Base-by-base conservation (phyloP, 2,797 vertebrate species). In the Dendrocincla fuliginosa region DNA sequence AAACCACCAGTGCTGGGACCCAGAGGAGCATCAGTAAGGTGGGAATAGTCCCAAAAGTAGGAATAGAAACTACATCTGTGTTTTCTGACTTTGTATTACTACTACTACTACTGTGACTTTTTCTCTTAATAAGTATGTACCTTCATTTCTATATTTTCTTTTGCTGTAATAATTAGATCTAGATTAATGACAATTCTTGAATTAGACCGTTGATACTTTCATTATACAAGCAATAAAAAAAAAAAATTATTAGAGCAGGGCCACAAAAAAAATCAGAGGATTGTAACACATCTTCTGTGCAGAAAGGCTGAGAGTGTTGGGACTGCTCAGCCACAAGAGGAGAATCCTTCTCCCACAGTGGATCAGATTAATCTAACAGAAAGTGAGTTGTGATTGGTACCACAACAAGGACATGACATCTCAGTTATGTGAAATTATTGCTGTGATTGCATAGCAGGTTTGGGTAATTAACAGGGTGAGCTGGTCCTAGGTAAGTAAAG, bases 51-150 rank as follows among this genome's bases (percentile, higher is more conserved):
- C 16, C 7, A 39, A 19, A 57, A 53, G 4, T 1, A 82, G 32
- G 4, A 83, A 13, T 8, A 61, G 2, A 52, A 67, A 23, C 15
- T 25, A 28, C 7, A 14, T 1, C 0, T 3, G 10, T 3, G 9
- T 30, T 4, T 17, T 17, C 44, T 42, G 47, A 39, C 68, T 87
- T 85, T 11, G 11, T 32, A 10, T 33, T n/a, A n/a, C n/a, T 42
- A 15, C 47, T 47, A 8, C 46, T 75, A 15, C n/a, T 52, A 17
- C 17, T 52, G 27, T 28, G 15, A 52, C 1, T 12, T 70, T 74
- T 80, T 19, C 18, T 42, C 5, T 33, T 61, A 30, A 32, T 37
- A n/a, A 70, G 6, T 33, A 11, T 20, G 33, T 13, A 39, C 16
- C 16, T 41, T 6, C 9, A 37, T 53, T 44, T 27, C 17, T 28